A percentile compares a stretch with the other conserved stretches of the same genome.
Conservation (phyloP, 1,140 invertebrate genomes). For the Drosophila auraria region DNA sequence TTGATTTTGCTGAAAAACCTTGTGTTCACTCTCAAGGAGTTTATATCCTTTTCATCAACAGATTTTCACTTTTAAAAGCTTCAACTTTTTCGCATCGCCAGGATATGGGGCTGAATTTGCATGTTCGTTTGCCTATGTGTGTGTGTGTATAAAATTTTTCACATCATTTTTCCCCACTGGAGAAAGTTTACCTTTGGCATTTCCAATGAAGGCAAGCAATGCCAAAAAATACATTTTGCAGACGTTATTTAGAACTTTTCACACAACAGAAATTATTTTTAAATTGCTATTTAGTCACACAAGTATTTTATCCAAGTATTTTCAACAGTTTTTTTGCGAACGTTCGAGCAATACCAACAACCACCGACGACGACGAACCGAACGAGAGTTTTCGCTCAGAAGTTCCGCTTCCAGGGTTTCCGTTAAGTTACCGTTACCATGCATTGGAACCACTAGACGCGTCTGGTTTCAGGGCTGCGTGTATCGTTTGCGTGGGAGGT, state of each 20-base stretch:
- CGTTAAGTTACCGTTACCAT: conserved; percentile 5
- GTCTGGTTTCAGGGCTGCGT: conserved; percentile 9
- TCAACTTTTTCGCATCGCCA: conserved; percentile 34
- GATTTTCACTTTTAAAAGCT: conserved; percentile 24
- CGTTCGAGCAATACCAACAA: conserved; percentile 74
- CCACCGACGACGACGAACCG: conserved; percentile 44
- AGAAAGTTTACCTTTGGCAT: conserved; percentile 71
- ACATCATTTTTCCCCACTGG: conserved; percentile 45
- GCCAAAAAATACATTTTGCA: conserved; percentile 79
- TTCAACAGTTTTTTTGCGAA: conserved; percentile 77
- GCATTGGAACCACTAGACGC: conserved; percentile 1
- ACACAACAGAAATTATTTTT: conserved; percentile 46
- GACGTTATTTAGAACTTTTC: conserved; percentile 46
- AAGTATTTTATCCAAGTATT: conserved; percentile 58
- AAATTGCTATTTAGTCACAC: conserved; percentile 39
- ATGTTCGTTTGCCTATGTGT: conserved; percentile 42
- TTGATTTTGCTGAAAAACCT: conserved; percentile 67
- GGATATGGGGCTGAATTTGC: conserved; percentile 58
- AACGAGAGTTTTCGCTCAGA: conserved; percentile 33
- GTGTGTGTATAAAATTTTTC: conserved; percentile 78
- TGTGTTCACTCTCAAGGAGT: conserved; percentile 15
- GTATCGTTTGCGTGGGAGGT: neutral
- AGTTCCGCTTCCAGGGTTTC: conserved; percentile 18
- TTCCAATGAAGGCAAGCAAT: conserved; percentile 78
- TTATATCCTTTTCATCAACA: neutral